A percentile compares a stretch with the other conserved stretches of the same genome.
These are phyloP conservation scores for Diplodus sargus DNA, from an alignment of 2,797 vertebrate genomes.

Conservation along the genomic window DNA sequence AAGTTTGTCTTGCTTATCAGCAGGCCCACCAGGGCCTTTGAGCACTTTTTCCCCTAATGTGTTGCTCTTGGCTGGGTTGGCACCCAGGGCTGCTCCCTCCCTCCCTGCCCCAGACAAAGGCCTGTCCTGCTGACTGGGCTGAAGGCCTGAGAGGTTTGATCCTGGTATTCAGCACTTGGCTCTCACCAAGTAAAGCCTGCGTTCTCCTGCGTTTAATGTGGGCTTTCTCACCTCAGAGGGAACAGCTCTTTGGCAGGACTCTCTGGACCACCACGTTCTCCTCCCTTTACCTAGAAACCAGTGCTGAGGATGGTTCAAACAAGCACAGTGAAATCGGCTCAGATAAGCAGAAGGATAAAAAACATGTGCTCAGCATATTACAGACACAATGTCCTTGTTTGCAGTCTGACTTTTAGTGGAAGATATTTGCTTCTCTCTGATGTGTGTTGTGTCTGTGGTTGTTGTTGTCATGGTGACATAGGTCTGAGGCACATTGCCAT, in stretches of 20 bases:
- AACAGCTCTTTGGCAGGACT: conserved; percentile 62
- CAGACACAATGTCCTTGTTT: not conserved
- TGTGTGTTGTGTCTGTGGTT: conserved; percentile 16
- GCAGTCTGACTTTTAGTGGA: conserved; percentile 1
- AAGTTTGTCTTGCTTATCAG: conserved; percentile 40
- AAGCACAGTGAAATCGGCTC: conserved; percentile 18
- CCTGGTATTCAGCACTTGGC: conserved; percentile 66
- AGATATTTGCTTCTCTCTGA: conserved; percentile 28
- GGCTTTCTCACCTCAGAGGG: conserved; percentile 56
- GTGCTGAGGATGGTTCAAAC: conserved; percentile 38
- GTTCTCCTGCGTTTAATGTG: conserved; percentile 59
- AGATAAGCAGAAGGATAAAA: conserved; percentile 28
- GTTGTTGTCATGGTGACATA: conserved; percentile 69
- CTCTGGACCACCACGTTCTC: conserved; percentile 48
- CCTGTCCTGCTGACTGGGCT: conserved; percentile 67
- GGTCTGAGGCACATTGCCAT: conserved; percentile 96
- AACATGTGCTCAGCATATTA: conserved; percentile 28
- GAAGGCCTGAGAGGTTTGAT: conserved; percentile 58
- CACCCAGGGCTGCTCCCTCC: conserved; percentile 19
- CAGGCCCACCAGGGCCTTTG: conserved; percentile 18
- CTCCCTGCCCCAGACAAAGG: conserved; percentile 54
- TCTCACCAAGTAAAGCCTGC: conserved; percentile 49
- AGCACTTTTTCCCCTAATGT: conserved; percentile 30
- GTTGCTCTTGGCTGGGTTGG: conserved; percentile 66
- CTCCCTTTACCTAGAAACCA: conserved; percentile 38